A percentile compares a stretch with the other conserved stretches of the same genome.
phyloP scores from a whole-genome alignment of 1,140 invertebrate species.

The Zaprionus ghesquierei region DNA sequence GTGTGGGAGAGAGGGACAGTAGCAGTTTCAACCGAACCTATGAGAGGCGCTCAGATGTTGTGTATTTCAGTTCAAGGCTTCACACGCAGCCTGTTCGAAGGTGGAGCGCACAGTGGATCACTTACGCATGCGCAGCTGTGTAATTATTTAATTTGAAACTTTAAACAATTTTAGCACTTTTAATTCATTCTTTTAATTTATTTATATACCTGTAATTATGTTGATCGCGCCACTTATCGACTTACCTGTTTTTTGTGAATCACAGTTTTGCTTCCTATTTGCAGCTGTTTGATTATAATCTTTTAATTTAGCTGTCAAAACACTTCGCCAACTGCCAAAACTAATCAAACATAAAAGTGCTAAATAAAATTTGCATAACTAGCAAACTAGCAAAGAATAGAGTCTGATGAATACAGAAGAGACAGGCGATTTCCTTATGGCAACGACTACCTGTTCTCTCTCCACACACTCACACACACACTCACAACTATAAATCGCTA shows the following conservation, averaged over 20 bases:
- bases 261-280: not conserved
- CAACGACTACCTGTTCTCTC: conserved; percentile 2
- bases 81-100: not conserved
- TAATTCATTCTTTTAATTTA: not conserved
- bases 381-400: conserved; percentile 2
- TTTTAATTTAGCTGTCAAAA: conserved; percentile 7
- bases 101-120: not conserved
- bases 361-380: conserved; percentile 5
- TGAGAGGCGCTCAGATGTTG: not conserved
- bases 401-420: not conserved
- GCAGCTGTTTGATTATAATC: not conserved
- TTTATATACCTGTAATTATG: not conserved
- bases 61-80: not conserved
- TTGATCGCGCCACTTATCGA: not conserved
- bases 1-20: not conserved
- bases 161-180: not conserved
- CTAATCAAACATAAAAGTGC: conserved; percentile 19
- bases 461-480: not conserved
- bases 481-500: conserved; percentile 26
- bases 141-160: not conserved
- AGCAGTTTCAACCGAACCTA: not conserved
- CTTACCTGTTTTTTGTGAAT: not conserved
- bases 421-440: conserved; percentile 42
- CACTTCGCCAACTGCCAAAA: not conserved
- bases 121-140: not conserved